Percentiles rank a stretch among this genome's conserved stretches.
Conservation (phyloP, 2,797 vertebrate genomes). For the Protonibea diacanthus region DNA sequence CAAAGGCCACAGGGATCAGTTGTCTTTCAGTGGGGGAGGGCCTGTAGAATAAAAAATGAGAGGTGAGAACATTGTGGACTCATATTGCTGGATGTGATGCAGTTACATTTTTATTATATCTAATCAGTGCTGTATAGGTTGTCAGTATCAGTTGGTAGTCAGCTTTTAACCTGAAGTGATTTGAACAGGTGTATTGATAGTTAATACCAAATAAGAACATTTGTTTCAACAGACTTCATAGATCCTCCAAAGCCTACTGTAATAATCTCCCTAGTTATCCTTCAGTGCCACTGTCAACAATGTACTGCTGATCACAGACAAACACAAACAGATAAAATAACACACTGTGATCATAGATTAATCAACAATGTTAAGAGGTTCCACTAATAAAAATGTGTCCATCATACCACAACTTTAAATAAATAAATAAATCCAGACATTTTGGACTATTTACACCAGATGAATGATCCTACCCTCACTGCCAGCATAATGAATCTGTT, state of each 20-base stretch:
- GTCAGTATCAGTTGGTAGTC: neutral
- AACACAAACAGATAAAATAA: slow-evolving; percentile 1
- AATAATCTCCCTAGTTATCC: slow-evolving; percentile 24
- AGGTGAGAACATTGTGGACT: neutral
- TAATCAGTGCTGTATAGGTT: neutral
- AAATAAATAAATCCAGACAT: slow-evolving; percentile 26
- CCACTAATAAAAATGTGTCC: neutral
- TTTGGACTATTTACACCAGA: slow-evolving; percentile 44
- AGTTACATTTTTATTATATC: neutral
- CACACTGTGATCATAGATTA: neutral
- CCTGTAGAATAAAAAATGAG: slow-evolving; percentile 83
- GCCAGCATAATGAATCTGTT: slow-evolving; percentile 53
- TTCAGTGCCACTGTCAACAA: slow-evolving; percentile 9
- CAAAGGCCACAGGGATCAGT: slow-evolving; percentile 99
- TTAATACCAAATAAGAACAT: no score
- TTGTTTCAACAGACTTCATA: neutral
- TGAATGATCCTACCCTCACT: slow-evolving; percentile 39
- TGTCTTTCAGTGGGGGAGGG: slow-evolving; percentile 97
- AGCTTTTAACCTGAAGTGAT: slow-evolving; percentile 6
- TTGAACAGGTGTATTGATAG: neutral
- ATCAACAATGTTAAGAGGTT: slow-evolving; percentile 5
- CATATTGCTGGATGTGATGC: neutral
- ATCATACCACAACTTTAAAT: slow-evolving; percentile 8
- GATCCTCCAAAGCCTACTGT: neutral
- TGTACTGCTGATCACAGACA: neutral